Evolutionary conservation across 2,113 vertebrate genomes (phyloP).

Genomic region (Clupea harengus): DNA sequence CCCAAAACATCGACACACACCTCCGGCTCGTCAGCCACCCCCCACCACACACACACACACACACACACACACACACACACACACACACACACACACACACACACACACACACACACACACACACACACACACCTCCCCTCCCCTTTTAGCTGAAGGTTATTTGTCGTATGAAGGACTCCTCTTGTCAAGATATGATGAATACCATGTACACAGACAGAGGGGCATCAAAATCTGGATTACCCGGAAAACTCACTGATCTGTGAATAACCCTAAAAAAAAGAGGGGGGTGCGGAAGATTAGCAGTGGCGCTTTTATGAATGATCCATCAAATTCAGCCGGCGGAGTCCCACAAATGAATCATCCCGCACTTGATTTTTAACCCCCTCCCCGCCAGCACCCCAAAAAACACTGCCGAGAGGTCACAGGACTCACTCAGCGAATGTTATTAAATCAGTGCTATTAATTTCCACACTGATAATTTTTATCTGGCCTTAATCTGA

Average conservation of each 20-base stretch:
- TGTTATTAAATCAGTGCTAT: slow-evolving; percentile 79
- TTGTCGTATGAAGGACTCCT: slow-evolving; percentile 99
- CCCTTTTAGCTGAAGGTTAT: slow-evolving; percentile 98
- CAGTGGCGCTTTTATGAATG: slow-evolving; percentile 98
- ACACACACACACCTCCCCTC: slow-evolving; percentile 69
- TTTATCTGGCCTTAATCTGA: slow-evolving; percentile 70
- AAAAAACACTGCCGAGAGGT: slow-evolving; percentile 55
- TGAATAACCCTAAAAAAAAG: slow-evolving; percentile 99
- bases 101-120: slow-evolving; percentile 12
- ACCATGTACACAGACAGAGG: slow-evolving; percentile 99
- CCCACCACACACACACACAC: slow-evolving; percentile 68
- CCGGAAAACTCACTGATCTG: slow-evolving; percentile 99
- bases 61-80: background rate
- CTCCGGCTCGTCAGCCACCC: slow-evolving; percentile 91
- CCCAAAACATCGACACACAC: slow-evolving; percentile 88
- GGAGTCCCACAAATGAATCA: slow-evolving; percentile 99
- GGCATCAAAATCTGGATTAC: slow-evolving; percentile 98
- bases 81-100: slow-evolving; percentile 7
- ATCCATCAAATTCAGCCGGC: slow-evolving; percentile 99
- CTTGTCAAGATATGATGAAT: slow-evolving; percentile 99
- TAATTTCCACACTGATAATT: slow-evolving; percentile 76
- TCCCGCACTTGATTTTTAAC: slow-evolving; percentile 82
- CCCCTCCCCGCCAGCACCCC: slow-evolving; percentile 42
- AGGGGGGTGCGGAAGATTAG: slow-evolving; percentile 86
- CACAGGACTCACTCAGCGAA: slow-evolving; percentile 67